phyloP scores from a whole-genome alignment of 2,888 invertebrate species.

The Ctenicera cuprea region DNA sequence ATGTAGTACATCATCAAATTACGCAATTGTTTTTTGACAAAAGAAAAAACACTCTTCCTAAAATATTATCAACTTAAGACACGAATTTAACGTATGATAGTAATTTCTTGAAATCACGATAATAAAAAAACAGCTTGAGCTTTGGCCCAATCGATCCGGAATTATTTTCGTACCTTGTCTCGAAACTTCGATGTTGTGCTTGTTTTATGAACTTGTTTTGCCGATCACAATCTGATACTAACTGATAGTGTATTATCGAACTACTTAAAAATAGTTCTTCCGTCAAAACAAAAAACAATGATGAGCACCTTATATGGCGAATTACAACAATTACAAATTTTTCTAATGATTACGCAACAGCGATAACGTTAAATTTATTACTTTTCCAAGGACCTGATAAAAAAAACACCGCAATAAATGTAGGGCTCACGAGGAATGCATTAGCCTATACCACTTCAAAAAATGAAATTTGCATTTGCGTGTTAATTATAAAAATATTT shows the following conservation, averaged over 20 bases:
- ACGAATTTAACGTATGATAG: conserved; percentile 3
- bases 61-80: neutral
- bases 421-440: neutral
- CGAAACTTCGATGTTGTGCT: neutral
- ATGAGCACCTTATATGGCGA: neutral
- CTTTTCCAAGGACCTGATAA: neutral
- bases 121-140: neutral
- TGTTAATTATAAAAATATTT: conserved; percentile 16
- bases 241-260: neutral
- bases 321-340: too few relatives aligned
- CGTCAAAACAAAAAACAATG: conserved; percentile 11
- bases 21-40: too few relatives aligned
- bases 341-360: too few relatives aligned
- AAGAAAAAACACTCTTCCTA: too few relatives aligned
- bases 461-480: conserved; percentile 17
- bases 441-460: neutral
- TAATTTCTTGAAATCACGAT: neutral
- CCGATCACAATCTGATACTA: conserved; percentile 13
- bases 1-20: too few relatives aligned
- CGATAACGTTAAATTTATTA: too few relatives aligned
- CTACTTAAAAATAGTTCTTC: neutral
- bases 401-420: too few relatives aligned
- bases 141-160: conserved; percentile 6
- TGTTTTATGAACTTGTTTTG: conserved; percentile 11
- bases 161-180: conserved; percentile 19